Base-by-base conservation (phyloP, 2,113 vertebrate species). In the Mungos mungo region DNA sequence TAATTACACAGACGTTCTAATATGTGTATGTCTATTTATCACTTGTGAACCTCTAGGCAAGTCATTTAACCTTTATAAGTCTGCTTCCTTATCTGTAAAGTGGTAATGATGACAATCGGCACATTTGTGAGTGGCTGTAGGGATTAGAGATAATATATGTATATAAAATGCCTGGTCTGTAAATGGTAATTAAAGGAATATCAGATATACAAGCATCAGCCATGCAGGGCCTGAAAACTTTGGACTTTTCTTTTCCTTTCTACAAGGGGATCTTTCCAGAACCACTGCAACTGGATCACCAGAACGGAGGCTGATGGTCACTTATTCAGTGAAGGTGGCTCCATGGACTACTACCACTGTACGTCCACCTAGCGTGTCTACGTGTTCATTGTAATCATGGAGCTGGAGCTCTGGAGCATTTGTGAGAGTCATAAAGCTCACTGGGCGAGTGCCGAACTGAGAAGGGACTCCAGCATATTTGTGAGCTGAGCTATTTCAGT, bases 1-100 rank as follows among this genome's bases (percentile, higher is more conserved):
- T 66, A 89, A 92, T 95, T 93, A 93, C 91, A 76, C 68, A 63
- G 66, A 90, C 71, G 69, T 90, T 97, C 79, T 87, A 63, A 76
- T 88, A 65, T 77, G 25, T 33, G 69, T 65, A 85, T 54, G 76
- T 68, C 86, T 89, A 50, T 31, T 76, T 74, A 71, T 88, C 72
- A 65, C 65, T 72, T 81, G 94, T 90, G 88, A 81, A 47, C 66
- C 90, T 91, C 29, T 88, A 88, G 77, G 93, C 52, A 80, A 90
- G 54, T 52, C 35, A 47, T 65, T 93, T 92, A 71, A 81, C 79
- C 65, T 96, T 93, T 71, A 41, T 45, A 86, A 63, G 81, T 71
- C 81, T 93, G 71, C 95, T 93, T 96, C 69, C 60, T 94, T 85
- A 85, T 82, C 92, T 82, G 52, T 90, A 82, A 92, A 65, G 52